phyloP scores from a whole-genome alignment of 1,140 invertebrate genomes.

The Drosophila saltans region DNA sequence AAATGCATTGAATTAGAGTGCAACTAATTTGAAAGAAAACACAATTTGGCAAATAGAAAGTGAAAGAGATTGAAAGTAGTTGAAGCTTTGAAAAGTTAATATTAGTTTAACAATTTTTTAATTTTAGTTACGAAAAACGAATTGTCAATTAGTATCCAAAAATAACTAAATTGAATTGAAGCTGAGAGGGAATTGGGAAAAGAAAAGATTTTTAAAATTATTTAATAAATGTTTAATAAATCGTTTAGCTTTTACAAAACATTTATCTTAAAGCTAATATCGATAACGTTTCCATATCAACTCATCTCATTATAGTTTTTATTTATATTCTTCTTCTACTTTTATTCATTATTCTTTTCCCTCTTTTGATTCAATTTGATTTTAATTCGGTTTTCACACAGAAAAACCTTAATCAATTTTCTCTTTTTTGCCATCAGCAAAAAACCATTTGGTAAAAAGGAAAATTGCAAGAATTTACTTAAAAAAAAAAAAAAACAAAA shows the following conservation, averaged over 20 bases:
- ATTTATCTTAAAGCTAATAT: not conserved
- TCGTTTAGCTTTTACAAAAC: no score
- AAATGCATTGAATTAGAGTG: constrained; percentile 1
- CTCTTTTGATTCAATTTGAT: not conserved
- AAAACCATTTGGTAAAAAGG: constrained; percentile 15
- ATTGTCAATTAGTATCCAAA: no score
- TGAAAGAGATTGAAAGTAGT: not conserved
- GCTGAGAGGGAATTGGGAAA: no score
- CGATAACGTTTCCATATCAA: not conserved
- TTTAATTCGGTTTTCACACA: not conserved
- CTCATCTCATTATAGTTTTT: not conserved
- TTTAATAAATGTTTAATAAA: no score
- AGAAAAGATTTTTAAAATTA: no score
- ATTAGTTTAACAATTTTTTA: not conserved
- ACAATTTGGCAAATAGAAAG: not conserved
- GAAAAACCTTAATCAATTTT: not conserved
- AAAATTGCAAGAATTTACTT: constrained; percentile 8
- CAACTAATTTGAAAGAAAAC: constrained; percentile 2
- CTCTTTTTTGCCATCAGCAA: not conserved
- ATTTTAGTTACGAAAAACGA: no score
- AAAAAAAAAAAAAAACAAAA: not conserved
- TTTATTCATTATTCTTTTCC: not conserved
- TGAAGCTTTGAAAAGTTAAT: not conserved
- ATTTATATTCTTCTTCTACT: not conserved
- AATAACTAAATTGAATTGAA: no score